Conservation (phyloP, 2,888 invertebrate genomes). For the Serripes groenlandicus region DNA sequence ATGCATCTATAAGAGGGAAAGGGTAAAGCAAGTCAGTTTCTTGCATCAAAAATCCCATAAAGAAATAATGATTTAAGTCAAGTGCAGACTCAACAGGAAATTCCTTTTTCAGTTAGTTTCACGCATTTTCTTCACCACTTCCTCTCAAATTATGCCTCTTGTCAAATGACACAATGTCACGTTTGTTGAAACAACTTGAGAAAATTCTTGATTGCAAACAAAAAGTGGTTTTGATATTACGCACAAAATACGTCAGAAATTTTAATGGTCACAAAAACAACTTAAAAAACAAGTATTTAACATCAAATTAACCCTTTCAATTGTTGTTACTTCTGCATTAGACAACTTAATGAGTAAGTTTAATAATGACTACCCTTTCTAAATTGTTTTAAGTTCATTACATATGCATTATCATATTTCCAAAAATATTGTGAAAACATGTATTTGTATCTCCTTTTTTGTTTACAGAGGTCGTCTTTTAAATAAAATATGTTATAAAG, state of each 20-base stretch:
- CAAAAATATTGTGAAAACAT: no score
- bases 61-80: no score
- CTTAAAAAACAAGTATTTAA: slow-evolving; percentile 6
- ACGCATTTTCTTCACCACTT: neutral
- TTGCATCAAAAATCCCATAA: no score
- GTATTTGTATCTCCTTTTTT: no score
- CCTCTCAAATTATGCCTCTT: neutral
- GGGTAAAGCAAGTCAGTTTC: no score
- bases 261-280: neutral
- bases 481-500: no score
- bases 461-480: no score
- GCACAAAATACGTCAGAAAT: slow-evolving; percentile 4
- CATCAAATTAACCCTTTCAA: neutral
- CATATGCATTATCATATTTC: no score
- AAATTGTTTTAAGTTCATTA: no score
- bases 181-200: slow-evolving; percentile 16
- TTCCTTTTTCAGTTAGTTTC: slow-evolving; percentile 3
- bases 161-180: neutral
- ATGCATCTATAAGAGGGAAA: no score
- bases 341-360: no score
- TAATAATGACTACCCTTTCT: no score
- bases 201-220: slow-evolving; percentile 11
- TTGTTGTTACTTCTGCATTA: neutral
- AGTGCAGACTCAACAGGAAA: neutral
- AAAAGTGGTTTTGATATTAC: slow-evolving; percentile 18